These are phyloP conservation scores for Drosophila atripex DNA, from an alignment of 2,888 invertebrate species.

Conservation along the genomic window DNA sequence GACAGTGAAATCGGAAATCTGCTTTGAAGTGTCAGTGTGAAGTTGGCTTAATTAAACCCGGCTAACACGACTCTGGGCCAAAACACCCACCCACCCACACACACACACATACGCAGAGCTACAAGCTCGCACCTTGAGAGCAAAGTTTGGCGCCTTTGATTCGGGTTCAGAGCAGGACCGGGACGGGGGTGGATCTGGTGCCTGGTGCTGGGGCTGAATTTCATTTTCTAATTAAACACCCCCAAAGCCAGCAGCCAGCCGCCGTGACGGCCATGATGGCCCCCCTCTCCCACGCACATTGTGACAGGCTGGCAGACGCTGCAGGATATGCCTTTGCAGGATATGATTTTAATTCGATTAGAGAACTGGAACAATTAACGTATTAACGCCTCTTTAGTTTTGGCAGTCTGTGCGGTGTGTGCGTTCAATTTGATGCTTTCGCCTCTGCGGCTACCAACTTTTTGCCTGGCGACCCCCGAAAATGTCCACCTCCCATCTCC, in stretches of 20 bases:
- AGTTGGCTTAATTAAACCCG: conserved; percentile 78
- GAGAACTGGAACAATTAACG: conserved; percentile 84
- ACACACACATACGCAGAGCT: conserved; percentile 3
- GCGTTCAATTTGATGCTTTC: conserved; percentile 54
- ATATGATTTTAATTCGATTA: conserved; percentile 84
- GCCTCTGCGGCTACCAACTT: conserved; percentile 64
- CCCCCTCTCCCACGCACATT: conserved; percentile 5
- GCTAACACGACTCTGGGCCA: conserved; percentile 51
- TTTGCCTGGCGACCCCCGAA: conserved; percentile 36
- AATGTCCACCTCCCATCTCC: conserved; percentile 31
- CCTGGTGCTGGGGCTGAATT: conserved; percentile 60
- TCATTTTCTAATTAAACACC: conserved; percentile 80
- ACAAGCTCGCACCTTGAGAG: conserved; percentile 71
- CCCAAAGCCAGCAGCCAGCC: conserved; percentile 51
- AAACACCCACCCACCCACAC: conserved; percentile 10
- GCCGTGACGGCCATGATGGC: conserved; percentile 43
- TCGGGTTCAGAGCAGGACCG: conserved; percentile 52
- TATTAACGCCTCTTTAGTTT: conserved; percentile 83
- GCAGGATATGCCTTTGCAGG: conserved; percentile 68
- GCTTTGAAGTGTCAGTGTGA: conserved; percentile 82
- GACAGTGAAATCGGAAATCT: conserved; percentile 53
- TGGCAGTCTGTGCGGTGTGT: conserved; percentile 34
- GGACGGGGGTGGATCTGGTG: conserved; percentile 36
- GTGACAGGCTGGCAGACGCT: conserved; percentile 49
- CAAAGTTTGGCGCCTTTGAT: conserved; percentile 70